Evolutionary conservation across 1,140 invertebrate genomes (phyloP).

Genomic region (Ericerus pela): DNA sequence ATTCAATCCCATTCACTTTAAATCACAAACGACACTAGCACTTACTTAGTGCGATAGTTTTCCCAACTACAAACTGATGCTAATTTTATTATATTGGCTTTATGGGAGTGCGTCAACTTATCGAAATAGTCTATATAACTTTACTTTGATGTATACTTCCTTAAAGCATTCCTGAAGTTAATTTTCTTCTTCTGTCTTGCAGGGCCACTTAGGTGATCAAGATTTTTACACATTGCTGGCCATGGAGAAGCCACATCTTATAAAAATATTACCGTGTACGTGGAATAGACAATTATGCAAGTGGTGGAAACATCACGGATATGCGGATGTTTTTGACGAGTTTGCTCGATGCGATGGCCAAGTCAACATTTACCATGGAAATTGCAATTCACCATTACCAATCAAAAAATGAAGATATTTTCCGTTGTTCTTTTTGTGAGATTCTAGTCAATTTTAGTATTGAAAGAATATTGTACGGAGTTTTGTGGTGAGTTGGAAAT

Average conservation of each 20-base stretch:
- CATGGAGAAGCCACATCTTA: slow-evolving; percentile 54
- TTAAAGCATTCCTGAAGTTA: not conserved
- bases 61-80: no score
- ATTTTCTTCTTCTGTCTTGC: slow-evolving; percentile 25
- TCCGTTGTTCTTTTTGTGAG: not conserved
- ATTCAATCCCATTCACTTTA: no score
- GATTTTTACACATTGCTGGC: slow-evolving; percentile 69
- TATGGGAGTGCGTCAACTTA: no score
- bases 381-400: slow-evolving; percentile 66
- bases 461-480: not conserved
- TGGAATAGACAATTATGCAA: slow-evolving; percentile 74
- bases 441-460: not conserved
- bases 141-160: no score
- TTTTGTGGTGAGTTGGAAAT: no score
- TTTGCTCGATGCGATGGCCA: slow-evolving; percentile 59
- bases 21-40: no score
- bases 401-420: slow-evolving; percentile 7
- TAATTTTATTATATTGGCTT: no score
- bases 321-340: slow-evolving; percentile 54
- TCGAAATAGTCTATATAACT: no score
- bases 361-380: slow-evolving; percentile 66
- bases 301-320: slow-evolving; percentile 71
- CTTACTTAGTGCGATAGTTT: no score
- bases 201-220: slow-evolving; percentile 74
- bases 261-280: slow-evolving; percentile 59